These are phyloP conservation scores for Halesus radiatus DNA, from an alignment of 1,140 invertebrate species.

Conservation along the genomic window DNA sequence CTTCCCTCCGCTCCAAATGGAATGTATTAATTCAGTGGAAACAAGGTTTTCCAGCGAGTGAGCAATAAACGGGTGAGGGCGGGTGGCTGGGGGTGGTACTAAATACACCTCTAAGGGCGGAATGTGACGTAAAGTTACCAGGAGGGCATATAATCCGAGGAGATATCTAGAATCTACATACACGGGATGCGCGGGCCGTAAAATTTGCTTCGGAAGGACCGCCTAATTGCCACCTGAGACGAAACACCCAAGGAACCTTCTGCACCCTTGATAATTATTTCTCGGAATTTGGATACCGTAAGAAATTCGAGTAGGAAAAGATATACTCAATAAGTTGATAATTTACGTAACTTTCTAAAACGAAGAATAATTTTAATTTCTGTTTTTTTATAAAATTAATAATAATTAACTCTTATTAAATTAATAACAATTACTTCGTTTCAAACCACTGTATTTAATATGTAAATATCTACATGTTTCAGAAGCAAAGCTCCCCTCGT, in stretches of 20 bases:
- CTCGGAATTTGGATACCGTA: no score
- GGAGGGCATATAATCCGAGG: constrained; percentile 28
- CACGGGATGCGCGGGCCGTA: constrained; percentile 12
- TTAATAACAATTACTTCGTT: no score
- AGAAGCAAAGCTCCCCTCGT: no score
- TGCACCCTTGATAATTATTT: constrained; percentile 10
- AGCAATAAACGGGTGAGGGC: constrained; percentile 28
- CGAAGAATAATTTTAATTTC: no score
- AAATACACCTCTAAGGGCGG: constrained; percentile 36
- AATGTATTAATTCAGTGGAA: constrained; percentile 38
- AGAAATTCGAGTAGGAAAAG: neutral
- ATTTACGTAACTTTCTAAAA: no score
- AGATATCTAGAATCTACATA: constrained; percentile 18
- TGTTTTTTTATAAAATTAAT: no score
- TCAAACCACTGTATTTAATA: no score
- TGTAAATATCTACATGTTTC: no score
- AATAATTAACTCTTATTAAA: no score
- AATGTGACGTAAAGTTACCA: constrained; percentile 36
- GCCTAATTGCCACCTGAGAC: constrained; percentile 49
- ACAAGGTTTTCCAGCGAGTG: constrained; percentile 36
- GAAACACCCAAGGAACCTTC: constrained; percentile 17
- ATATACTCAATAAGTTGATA: no score
- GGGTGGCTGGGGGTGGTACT: constrained; percentile 8
- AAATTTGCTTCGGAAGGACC: constrained; percentile 39
- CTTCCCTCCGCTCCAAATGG: neutral